Evolutionary conservation across 2,888 invertebrate species (phyloP).

Genomic region (Miltochrista miniata): DNA sequence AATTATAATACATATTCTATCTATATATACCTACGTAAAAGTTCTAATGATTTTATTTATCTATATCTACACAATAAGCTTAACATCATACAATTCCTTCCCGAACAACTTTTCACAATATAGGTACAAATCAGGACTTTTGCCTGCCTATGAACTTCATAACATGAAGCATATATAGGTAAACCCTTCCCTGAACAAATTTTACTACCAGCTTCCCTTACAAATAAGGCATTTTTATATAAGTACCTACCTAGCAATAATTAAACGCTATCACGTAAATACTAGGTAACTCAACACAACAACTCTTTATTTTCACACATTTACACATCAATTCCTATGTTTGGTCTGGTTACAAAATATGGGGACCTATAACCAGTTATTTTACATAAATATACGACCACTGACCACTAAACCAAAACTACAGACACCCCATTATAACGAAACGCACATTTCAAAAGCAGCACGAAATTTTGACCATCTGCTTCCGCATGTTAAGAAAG

Average conservation of each 20-base stretch:
- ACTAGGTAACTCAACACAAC: slow-evolving; percentile 5
- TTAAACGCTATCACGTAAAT: background rate
- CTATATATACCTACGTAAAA: slow-evolving; percentile 6
- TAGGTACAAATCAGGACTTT: slow-evolving; percentile 23
- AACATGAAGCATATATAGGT: slow-evolving; percentile 20
- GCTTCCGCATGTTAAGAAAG: no score
- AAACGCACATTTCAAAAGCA: no score
- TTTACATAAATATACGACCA: background rate
- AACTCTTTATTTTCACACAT: slow-evolving; percentile 1
- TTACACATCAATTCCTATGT: slow-evolving; percentile 23
- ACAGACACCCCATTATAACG: no score
- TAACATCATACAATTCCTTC: slow-evolving; percentile 13
- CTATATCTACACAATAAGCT: slow-evolving; percentile 30
- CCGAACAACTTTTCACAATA: slow-evolving; percentile 6
- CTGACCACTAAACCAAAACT: no score
- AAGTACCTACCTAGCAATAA: slow-evolving; percentile 10
- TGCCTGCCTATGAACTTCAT: slow-evolving; percentile 11
- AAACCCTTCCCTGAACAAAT: slow-evolving; percentile 21
- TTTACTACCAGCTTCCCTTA: slow-evolving; percentile 35
- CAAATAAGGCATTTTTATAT: slow-evolving; percentile 37
- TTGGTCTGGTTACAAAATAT: slow-evolving; percentile 26
- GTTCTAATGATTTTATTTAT: slow-evolving; percentile 22
- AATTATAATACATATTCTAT: slow-evolving; percentile 16
- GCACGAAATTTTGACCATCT: no score
- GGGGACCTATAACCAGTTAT: slow-evolving; percentile 6